phyloP scores from a whole-genome alignment of 2,113 vertebrate species.

The Trachemys scripta region DNA sequence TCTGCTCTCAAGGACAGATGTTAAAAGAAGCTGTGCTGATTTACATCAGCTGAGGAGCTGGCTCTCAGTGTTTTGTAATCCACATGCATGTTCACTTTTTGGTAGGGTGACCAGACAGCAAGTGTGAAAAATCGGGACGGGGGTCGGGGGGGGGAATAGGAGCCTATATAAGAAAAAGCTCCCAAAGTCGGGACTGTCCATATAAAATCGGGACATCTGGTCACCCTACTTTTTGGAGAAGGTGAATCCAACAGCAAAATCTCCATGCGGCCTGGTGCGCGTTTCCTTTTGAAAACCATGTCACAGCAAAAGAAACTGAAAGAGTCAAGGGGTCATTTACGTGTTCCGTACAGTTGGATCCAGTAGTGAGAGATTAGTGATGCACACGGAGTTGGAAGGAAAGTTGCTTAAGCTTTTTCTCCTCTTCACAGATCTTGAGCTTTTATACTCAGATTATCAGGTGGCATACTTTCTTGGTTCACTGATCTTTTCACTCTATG shows the following conservation, averaged over 20 bases:
- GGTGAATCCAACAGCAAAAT: background rate
- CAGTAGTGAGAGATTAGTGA: background rate
- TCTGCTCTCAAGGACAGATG: background rate
- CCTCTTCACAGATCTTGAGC: constrained; percentile 1
- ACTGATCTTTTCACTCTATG: constrained; percentile 34
- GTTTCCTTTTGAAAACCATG: background rate
- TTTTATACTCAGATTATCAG: constrained; percentile 45
- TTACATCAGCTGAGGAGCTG: background rate
- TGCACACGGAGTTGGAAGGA: background rate
- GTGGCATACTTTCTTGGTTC: constrained; percentile 62
- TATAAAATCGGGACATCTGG: too few relatives aligned
- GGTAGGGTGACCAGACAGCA: background rate
- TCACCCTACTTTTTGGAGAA: background rate
- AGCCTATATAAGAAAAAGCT: too few relatives aligned
- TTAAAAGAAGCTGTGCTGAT: background rate
- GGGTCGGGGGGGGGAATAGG: too few relatives aligned
- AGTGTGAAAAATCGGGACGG: too few relatives aligned
- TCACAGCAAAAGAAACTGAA: background rate
- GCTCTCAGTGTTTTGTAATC: background rate
- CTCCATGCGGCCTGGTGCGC: background rate
- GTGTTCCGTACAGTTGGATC: background rate
- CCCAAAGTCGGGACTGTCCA: too few relatives aligned
- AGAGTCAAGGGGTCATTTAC: background rate
- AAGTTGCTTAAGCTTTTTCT: constrained; percentile 39
- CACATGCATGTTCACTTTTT: background rate